A percentile compares a stretch with the other conserved stretches of the same genome.
phyloP scores from a whole-genome alignment of 2,113 vertebrate species.

The Elephantulus edwardii region DNA sequence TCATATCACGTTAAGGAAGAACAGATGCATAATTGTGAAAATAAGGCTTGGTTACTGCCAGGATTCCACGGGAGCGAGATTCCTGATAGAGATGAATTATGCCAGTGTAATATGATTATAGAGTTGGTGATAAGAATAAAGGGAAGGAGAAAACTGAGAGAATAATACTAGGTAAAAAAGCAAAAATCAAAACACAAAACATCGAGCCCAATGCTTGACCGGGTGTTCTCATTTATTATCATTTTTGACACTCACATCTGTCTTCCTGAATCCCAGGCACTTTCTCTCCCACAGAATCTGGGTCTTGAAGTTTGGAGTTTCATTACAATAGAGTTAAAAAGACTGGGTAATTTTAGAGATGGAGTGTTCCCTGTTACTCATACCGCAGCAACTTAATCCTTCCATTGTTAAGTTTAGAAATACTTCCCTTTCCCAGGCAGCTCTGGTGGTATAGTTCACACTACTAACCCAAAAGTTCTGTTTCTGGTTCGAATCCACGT shows the following conservation, averaged over 20 bases:
- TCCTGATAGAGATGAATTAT: neutral
- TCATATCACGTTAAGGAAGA: neutral
- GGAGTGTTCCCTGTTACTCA: neutral
- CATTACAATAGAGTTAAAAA: neutral
- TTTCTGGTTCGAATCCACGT: too few species aligned
- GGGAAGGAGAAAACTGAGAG: neutral
- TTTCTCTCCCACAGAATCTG: neutral
- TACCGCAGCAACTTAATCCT: constrained; percentile 22
- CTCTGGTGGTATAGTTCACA: too few species aligned
- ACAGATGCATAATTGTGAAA: neutral
- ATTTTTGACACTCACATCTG: neutral
- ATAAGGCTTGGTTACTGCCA: neutral
- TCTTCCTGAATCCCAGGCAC: neutral
- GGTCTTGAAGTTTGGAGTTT: neutral
- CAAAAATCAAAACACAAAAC: neutral
- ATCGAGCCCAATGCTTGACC: neutral
- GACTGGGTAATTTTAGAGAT: neutral
- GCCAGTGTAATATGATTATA: neutral
- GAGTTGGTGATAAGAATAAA: neutral
- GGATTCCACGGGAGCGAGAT: neutral
- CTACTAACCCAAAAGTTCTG: too few species aligned
- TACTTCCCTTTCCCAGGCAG: neutral
- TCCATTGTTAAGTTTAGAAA: neutral
- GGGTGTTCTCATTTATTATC: neutral
- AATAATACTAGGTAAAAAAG: neutral